A percentile compares a stretch with the other conserved stretches of the same genome.
These are phyloP conservation scores for Myzus persicae DNA, from an alignment of 1,140 invertebrate genomes.

Conservation along the genomic window DNA sequence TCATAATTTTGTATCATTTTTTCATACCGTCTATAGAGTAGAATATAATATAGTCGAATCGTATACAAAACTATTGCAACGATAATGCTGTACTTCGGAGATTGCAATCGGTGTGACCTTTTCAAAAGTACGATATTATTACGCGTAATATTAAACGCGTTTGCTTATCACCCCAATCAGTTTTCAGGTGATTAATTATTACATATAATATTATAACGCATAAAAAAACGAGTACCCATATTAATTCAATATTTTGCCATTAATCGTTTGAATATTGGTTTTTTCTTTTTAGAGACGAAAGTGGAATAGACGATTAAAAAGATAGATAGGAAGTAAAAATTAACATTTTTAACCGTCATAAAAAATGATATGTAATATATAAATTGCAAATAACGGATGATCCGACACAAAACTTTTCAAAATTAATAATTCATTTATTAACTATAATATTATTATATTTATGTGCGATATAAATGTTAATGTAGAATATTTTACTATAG, in stretches of 20 bases:
- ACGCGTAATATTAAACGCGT: no score
- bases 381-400: background rate
- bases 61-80: background rate
- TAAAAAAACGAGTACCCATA: background rate
- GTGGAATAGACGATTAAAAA: background rate
- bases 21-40: background rate
- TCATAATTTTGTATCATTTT: background rate
- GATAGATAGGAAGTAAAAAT: background rate
- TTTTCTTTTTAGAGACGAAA: background rate
- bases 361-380: background rate
- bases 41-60: background rate
- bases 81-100: background rate
- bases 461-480: background rate
- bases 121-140: background rate
- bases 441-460: background rate
- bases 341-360: background rate
- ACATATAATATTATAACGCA: background rate
- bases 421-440: conserved; percentile 8
- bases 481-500: background rate
- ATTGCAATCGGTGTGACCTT: no score
- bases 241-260: background rate
- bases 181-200: background rate
- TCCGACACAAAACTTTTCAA: background rate
- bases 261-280: background rate
- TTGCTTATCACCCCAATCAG: background rate